Evolutionary conservation across 1,140 invertebrate species (phyloP).

Genomic region (Parasteatoda tepidariorum): DNA sequence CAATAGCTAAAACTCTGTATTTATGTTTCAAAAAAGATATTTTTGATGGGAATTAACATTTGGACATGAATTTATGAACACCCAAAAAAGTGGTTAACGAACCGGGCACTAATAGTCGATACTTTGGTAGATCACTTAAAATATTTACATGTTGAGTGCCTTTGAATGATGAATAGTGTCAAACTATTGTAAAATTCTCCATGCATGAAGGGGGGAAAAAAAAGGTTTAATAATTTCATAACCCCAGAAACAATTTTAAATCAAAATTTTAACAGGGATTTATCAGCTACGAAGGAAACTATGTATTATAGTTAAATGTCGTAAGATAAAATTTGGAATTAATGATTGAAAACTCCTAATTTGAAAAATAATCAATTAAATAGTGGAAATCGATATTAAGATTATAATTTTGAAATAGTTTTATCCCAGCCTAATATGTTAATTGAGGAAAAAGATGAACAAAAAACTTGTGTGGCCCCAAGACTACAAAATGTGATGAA

Average conservation of each 20-base stretch:
- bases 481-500: slow-evolving; percentile 49
- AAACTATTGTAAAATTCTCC: neutral
- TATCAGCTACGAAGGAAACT: too few species aligned
- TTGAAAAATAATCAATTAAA: too few species aligned
- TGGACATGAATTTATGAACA: slow-evolving; percentile 7
- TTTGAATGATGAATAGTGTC: neutral
- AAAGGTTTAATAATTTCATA: neutral
- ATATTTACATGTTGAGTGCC: slow-evolving; percentile 30
- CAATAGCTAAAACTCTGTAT: slow-evolving; percentile 35
- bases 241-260: too few species aligned
- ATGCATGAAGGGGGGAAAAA: neutral
- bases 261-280: too few species aligned
- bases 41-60: slow-evolving; percentile 2
- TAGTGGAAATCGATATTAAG: too few species aligned
- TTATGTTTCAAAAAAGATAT: neutral
- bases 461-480: slow-evolving; percentile 53
- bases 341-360: too few species aligned
- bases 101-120: neutral
- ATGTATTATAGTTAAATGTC: too few species aligned
- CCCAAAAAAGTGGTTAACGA: slow-evolving; percentile 3
- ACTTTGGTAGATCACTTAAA: slow-evolving; percentile 26
- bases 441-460: too few species aligned
- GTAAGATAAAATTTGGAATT: too few species aligned
- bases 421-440: too few species aligned
- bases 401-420: too few species aligned